Conservation (phyloP, 2,888 invertebrate genomes). For the Heterodera filipjevi region DNA sequence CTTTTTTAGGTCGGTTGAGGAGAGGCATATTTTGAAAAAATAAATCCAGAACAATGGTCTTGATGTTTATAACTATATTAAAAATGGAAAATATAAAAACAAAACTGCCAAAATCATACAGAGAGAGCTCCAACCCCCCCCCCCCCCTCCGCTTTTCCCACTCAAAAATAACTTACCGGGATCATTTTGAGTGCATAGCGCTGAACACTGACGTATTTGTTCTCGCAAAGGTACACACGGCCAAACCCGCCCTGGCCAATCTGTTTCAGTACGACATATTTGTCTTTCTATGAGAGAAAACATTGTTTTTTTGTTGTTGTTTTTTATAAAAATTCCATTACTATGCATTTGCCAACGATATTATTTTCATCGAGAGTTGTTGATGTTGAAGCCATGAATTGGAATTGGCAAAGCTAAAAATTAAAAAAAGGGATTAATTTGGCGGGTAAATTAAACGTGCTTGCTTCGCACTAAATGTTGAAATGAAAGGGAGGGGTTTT, state of each 20-base stretch:
- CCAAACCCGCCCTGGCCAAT: conserved; percentile 12
- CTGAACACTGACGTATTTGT: neutral
- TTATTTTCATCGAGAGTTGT: neutral
- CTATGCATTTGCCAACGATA: conserved; percentile 8
- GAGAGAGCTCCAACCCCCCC: too few relatives aligned
- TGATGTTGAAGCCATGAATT: neutral
- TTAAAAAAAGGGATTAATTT: too few relatives aligned
- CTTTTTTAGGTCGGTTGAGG: too few relatives aligned
- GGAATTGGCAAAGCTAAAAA: neutral
- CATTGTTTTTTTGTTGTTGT: neutral
- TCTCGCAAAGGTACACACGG: conserved; percentile 4
- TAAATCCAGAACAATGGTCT: too few relatives aligned
- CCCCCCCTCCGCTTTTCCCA: too few relatives aligned
- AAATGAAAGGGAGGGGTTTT: too few relatives aligned
- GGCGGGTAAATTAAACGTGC: too few relatives aligned
- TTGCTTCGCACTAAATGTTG: too few relatives aligned
- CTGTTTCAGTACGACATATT: conserved; percentile 4
- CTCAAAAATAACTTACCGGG: neutral
- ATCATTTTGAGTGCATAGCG: conserved; percentile 10
- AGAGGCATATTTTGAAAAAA: too few relatives aligned
- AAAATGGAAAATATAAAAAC: too few relatives aligned
- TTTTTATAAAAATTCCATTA: neutral
- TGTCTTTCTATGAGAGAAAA: neutral
- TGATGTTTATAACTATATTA: too few relatives aligned
- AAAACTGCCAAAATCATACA: too few relatives aligned